Conservation (phyloP, 2,797 vertebrate species). For the Valencia hispanica region DNA sequence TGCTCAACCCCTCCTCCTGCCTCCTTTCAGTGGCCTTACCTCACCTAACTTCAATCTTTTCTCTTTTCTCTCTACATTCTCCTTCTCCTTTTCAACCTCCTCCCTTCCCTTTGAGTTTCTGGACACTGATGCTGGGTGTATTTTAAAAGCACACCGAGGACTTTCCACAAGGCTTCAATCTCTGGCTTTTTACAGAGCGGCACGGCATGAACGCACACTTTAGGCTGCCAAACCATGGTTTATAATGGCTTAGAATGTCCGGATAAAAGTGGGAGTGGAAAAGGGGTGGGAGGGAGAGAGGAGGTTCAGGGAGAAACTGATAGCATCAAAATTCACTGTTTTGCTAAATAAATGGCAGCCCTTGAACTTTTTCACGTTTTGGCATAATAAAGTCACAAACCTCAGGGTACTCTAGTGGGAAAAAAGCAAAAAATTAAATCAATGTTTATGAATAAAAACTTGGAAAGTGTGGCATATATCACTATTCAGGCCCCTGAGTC, state of each 20-base stretch:
- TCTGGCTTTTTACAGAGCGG: conserved; percentile 59
- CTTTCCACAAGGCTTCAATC: conserved; percentile 73
- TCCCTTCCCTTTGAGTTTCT: conserved; percentile 29
- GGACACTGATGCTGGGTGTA: conserved; percentile 61
- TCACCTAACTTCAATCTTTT: conserved; percentile 34
- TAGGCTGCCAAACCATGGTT: conserved; percentile 62
- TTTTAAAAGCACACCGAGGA: conserved; percentile 64
- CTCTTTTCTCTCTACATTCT: conserved; percentile 5
- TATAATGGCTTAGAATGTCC: conserved; percentile 62
- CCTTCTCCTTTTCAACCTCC: not conserved
- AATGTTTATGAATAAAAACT: not conserved
- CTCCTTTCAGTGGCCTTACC: conserved; percentile 28
- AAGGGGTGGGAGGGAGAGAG: conserved; percentile 8
- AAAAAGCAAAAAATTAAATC: not conserved
- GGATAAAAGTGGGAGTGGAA: conserved; percentile 25
- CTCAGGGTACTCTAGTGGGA: not conserved
- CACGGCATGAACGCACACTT: conserved; percentile 65
- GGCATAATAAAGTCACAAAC: not conserved
- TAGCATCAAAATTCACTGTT: not conserved
- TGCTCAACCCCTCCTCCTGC: conserved; percentile 10
- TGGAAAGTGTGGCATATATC: not conserved
- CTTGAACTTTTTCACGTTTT: not conserved
- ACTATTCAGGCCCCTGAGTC: not conserved
- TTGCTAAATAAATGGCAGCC: not conserved
- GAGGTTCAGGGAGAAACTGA: conserved; percentile 32